Evolutionary conservation across 2,797 vertebrate species (phyloP).

Genomic region (Neopelma chrysocephalum): DNA sequence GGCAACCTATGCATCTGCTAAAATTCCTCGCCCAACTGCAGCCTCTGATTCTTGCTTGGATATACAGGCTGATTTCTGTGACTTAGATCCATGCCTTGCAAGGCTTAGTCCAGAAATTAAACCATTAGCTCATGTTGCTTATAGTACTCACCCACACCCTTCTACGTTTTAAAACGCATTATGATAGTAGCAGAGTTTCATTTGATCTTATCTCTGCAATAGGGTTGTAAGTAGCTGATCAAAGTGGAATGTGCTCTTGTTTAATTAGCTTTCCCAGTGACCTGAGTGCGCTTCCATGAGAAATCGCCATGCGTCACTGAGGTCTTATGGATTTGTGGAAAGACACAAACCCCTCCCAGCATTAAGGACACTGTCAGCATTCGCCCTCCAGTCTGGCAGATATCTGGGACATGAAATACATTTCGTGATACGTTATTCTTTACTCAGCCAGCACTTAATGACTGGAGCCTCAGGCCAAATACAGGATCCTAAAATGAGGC

Average conservation of each 20-base stretch:
- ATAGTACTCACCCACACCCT: background rate
- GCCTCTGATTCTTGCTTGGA: background rate
- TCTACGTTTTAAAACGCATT: background rate
- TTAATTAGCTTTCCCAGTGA: slow-evolving; percentile 51
- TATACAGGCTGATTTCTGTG: background rate
- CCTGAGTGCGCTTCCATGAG: slow-evolving; percentile 12
- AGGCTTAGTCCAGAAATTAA: background rate
- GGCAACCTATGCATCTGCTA: slow-evolving; percentile 38
- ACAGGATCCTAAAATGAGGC: slow-evolving; percentile 51
- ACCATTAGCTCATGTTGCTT: background rate
- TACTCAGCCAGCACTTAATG: slow-evolving; percentile 60
- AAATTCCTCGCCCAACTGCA: background rate
- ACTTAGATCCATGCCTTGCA: background rate
- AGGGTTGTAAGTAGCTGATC: slow-evolving; percentile 31
- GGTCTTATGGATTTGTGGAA: background rate
- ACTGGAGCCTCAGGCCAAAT: slow-evolving; percentile 55
- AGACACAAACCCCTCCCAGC: slow-evolving; percentile 22
- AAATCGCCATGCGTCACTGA: background rate
- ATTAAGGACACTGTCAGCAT: slow-evolving; percentile 5
- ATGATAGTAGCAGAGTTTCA: background rate
- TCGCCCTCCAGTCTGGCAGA: background rate
- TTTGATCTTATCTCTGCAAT: slow-evolving; percentile 37
- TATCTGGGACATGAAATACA: background rate
- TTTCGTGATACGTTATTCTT: background rate
- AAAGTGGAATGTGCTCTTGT: slow-evolving; percentile 37